These are phyloP conservation scores for Nycticorax nycticorax DNA, from an alignment of 2,113 vertebrate genomes.

Conservation along the genomic window DNA sequence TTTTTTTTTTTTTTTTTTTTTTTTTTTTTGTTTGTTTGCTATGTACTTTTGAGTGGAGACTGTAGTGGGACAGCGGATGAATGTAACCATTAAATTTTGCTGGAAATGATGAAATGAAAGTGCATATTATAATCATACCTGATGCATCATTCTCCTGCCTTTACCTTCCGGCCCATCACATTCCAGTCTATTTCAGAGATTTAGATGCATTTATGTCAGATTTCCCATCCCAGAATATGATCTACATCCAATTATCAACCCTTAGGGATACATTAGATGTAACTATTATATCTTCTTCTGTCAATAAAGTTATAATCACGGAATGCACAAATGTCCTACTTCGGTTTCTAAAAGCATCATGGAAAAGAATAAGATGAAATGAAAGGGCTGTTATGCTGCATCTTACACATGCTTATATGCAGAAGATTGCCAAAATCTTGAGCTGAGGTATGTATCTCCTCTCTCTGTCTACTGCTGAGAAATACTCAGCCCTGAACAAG, in stretches of 20 bases:
- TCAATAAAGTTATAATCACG: constrained; percentile 73
- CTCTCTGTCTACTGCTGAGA: background rate
- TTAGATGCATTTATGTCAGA: constrained; percentile 54
- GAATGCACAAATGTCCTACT: constrained; percentile 65
- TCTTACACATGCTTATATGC: constrained; percentile 24
- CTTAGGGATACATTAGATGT: constrained; percentile 47
- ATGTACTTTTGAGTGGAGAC: background rate
- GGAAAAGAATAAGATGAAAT: constrained; percentile 51
- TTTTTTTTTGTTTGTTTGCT: constrained; percentile 15
- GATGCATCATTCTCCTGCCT: constrained; percentile 39
- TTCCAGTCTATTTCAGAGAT: constrained; percentile 65
- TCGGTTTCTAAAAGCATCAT: constrained; percentile 56
- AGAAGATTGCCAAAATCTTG: constrained; percentile 31
- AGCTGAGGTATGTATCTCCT: background rate
- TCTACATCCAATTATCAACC: constrained; percentile 63
- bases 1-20: background rate
- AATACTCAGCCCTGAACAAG: background rate
- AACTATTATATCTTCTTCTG: constrained; percentile 73
- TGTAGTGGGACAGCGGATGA: background rate
- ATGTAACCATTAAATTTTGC: constrained; percentile 34
- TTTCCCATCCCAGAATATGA: constrained; percentile 24
- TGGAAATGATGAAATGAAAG: constrained; percentile 58
- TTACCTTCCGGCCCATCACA: constrained; percentile 57
- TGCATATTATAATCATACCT: constrained; percentile 59
- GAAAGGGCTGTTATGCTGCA: constrained; percentile 19